Evolutionary conservation across 2,888 invertebrate species (phyloP).

Genomic region (Holacanthella duospinosa): DNA sequence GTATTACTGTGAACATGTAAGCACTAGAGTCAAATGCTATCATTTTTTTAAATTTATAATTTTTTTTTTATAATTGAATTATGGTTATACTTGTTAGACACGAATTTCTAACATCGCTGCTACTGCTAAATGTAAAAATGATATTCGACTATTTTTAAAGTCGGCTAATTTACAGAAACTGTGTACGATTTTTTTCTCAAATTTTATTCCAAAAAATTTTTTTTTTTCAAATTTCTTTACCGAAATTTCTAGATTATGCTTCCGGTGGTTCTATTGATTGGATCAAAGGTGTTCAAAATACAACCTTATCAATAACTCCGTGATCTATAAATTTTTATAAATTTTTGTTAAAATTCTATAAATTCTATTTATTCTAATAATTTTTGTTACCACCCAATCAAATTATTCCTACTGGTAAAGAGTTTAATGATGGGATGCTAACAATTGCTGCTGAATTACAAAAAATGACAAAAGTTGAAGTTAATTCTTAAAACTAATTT

Average conservation of each 20-base stretch:
- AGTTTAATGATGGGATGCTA: constrained; percentile 46
- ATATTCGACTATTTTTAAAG: constrained; percentile 19
- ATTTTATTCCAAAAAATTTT: neutral
- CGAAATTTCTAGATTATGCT: constrained; percentile 48
- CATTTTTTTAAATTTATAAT: too few species aligned
- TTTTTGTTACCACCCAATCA: constrained; percentile 55
- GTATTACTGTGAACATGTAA: constrained; percentile 9
- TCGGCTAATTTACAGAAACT: constrained; percentile 29
- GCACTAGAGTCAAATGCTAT: neutral
- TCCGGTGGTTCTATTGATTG: constrained; percentile 63
- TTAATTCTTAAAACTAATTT: too few species aligned
- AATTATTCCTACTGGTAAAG: constrained; percentile 55
- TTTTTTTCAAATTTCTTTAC: constrained; percentile 17
- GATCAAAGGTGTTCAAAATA: constrained; percentile 58
- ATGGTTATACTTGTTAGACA: constrained; percentile 13
- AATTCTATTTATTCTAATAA: too few species aligned
- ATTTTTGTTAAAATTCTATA: too few species aligned
- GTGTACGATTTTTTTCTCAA: too few species aligned
- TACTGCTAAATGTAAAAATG: constrained; percentile 14
- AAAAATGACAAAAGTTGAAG: neutral
- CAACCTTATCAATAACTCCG: too few species aligned
- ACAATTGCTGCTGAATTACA: constrained; percentile 1
- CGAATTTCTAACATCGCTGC: constrained; percentile 20
- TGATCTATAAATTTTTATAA: too few species aligned
- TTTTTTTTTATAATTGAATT: neutral